Base-by-base conservation (phyloP, 2,113 vertebrate genomes). In the Actinemys pallida region DNA sequence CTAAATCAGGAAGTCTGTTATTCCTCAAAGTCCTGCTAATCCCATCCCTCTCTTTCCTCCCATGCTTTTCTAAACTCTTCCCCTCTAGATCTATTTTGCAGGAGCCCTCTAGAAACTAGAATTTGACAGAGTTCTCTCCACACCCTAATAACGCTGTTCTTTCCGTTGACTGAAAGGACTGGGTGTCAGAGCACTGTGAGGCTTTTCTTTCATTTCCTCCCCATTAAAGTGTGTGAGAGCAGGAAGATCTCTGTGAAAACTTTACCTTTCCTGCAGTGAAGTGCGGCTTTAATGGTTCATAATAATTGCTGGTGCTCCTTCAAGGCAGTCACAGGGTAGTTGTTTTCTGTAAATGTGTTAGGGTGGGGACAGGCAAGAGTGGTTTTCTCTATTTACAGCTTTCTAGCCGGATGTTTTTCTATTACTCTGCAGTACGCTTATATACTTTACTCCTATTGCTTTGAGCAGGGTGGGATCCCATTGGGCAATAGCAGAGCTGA, bases 1-100 rank as follows among this genome's bases (percentile, higher is more conserved):
- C 49, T 86, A 47, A 94, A 97, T 86, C 54, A 84, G 53, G 83
- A 92, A 95, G 79, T 90, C 56, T 85, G 19, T 90, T 92, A 79
- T 93, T 81, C 84, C 79, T 86, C 29, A 10, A 69, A 88, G 83
- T 84, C 86, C 52, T 91, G n/a, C 39, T 89, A 47, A 81, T 84
- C 85, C 65, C 39, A 35, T 5, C 85, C 86, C 81, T 88, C 35
- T 93, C 90, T 86, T 86, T 50, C 49, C 90, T 86, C 62, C 14
- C 91, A 91, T 92, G 53, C 86, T 96, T 95, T 89, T 62, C 39
- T 56, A 50, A 50, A 22, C 56, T 76, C 19, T 93, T 90, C 95
- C 49, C 69, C 90, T 81, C 83, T 54, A 54, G 47, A 69, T 65
- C 45, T 47, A 25, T 69, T 86, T 62, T 69, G 14, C 78, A 78